A percentile compares a stretch with the other conserved stretches of the same genome.
Evolutionary conservation across 2,113 vertebrate species (phyloP).

Genomic region (Pan troglodytes): NHGRI_mPanTro3-v2.1_pri NC_086015.1:196134501-196135000

Average conservation of each 20-base stretch:
- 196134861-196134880: constrained; percentile 62
- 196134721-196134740: not conserved
- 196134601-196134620: not conserved
- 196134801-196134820: not conserved
- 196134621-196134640: constrained; percentile 9
- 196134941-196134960: constrained; percentile 58
- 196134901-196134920: constrained; percentile 51
- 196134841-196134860: constrained; percentile 22
- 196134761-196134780: not conserved
- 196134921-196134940: constrained; percentile 69
- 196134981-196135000: constrained; percentile 64
- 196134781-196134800: constrained; percentile 10
- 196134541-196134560: not conserved
- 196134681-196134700: not conserved
- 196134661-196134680: not conserved
- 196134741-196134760: not conserved
- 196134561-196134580: not conserved
- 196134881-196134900: constrained; percentile 40
- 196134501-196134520: not conserved
- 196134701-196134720: not conserved
- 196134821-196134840: not conserved
- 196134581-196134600: not conserved
- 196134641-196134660: not conserved
- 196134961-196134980: constrained; percentile 66
- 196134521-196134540: not conserved